These are phyloP conservation scores for Microchirus variegatus DNA, from an alignment of 2,797 vertebrate species.

Conservation along the genomic window DNA sequence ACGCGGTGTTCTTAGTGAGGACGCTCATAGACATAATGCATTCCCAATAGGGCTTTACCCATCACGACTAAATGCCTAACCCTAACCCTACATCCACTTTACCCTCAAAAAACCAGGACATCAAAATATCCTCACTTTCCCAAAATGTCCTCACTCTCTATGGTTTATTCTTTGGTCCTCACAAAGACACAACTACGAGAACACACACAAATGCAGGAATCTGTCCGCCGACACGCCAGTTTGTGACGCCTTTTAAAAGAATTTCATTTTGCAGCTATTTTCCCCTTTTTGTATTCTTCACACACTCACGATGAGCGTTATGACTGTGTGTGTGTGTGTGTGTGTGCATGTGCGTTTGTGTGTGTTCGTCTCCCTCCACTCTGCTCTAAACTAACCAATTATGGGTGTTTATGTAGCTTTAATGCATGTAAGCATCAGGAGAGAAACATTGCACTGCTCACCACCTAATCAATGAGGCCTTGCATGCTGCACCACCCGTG, in stretches of 20 bases:
- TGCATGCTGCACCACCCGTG: constrained; percentile 66
- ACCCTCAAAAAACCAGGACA: too few relatives aligned
- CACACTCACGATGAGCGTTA: constrained; percentile 36
- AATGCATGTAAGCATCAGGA: constrained; percentile 77
- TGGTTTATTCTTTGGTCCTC: too few relatives aligned
- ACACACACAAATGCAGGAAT: constrained; percentile 16
- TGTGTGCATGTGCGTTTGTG: constrained; percentile 35
- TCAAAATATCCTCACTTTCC: background rate
- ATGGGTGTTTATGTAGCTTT: constrained; percentile 81
- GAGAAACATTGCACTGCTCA: constrained; percentile 79
- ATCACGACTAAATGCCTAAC: too few relatives aligned
- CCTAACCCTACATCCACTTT: too few relatives aligned
- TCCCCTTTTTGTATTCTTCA: constrained; percentile 34
- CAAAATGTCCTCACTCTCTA: too few relatives aligned
- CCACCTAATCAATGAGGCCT: constrained; percentile 81
- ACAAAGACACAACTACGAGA: too few relatives aligned
- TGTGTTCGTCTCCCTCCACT: constrained; percentile 44
- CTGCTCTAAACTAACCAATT: constrained; percentile 74
- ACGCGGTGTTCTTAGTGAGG: background rate
- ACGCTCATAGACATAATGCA: too few relatives aligned
- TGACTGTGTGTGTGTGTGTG: constrained; percentile 41
- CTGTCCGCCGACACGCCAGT: constrained; percentile 40
- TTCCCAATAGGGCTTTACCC: too few relatives aligned
- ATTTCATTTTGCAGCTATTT: constrained; percentile 53
- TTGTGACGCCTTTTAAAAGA: constrained; percentile 39